Base-by-base conservation (phyloP, 2,113 vertebrate genomes). In the Leucoraja erinaceus region DNA sequence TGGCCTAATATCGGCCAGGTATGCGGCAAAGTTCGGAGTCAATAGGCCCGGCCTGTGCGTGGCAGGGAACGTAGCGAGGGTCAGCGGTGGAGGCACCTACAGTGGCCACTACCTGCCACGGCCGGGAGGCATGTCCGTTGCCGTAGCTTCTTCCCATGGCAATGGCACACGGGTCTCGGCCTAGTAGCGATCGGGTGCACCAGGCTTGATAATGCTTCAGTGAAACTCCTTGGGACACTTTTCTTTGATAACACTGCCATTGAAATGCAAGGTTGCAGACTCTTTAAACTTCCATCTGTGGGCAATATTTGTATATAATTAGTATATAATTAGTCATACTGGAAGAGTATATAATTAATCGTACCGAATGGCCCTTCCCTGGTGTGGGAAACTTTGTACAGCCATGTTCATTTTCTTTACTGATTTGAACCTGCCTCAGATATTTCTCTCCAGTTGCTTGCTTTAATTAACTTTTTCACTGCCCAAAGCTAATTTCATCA, bases 391-490 rank as follows among this genome's bases (percentile, higher is more conserved):
- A 91, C 12, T 72, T 70, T 74, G 11, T 54, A 54, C 33, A 88
- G 83, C 59, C 59, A 28, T 28, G 20, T 74, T 91, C 38, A 91
- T 91, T 72, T 70, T 54, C 20, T 91, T 72, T 91, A 28, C 68
- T 38, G 66, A 72, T 0, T 47, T 72, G 90, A 70, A 74, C 31
- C 6, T 54, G 33, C 54, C 68, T 72, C 38, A 33, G 63, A 91
- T 28, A 70, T 72, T 72, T 91, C 90, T 91, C 63, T 28, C 22
- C 33, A 91, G 90, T 47, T 54, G 9, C 66, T 72, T 28, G 22
- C 38, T 91, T 66, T 91, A 91, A 91, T 91, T 91, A 91, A 74
- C 38, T 54, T 33, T 90, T 72, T 91, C 90, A 72, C 33, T 90
- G 66, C 90, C 68, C 68, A 74, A 54, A 38, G 90, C 90, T 11